A percentile compares a stretch with the other conserved stretches of the same genome.
phyloP scores from a whole-genome alignment of 2,888 invertebrate species.

The Nomada fabriciana region DNA sequence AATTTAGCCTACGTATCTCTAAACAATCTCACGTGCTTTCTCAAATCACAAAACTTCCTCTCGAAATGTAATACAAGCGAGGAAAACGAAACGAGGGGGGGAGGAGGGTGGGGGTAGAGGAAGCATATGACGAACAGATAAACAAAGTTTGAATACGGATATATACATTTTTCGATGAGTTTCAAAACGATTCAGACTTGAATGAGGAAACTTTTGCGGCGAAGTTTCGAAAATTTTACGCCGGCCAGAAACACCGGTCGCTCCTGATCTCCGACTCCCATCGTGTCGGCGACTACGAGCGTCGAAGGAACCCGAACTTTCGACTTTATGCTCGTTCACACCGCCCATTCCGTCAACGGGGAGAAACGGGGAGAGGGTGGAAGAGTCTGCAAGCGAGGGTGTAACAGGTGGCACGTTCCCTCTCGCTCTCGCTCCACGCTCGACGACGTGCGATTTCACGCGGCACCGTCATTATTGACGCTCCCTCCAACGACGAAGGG shows the following conservation, averaged over 20 bases:
- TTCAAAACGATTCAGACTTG: not conserved
- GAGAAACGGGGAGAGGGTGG: slow-evolving; percentile 24
- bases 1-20: not conserved
- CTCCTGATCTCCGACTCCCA: slow-evolving; percentile 54
- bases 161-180: too few relatives aligned
- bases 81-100: too few relatives aligned
- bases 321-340: slow-evolving; percentile 70
- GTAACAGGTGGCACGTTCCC: slow-evolving; percentile 78
- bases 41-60: not conserved
- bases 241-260: slow-evolving; percentile 32
- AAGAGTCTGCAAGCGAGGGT: slow-evolving; percentile 67
- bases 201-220: not conserved
- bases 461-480: slow-evolving; percentile 77
- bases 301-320: slow-evolving; percentile 69
- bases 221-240: slow-evolving; percentile 22
- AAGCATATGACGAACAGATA: not conserved
- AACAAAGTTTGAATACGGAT: not conserved
- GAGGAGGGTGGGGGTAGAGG: not conserved
- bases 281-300: slow-evolving; percentile 55
- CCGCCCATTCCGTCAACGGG: slow-evolving; percentile 37
- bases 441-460: slow-evolving; percentile 70
- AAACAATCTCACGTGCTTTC: not conserved
- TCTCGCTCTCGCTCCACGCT: slow-evolving; percentile 60
- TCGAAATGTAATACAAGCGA: not conserved
- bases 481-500: slow-evolving; percentile 49